Evolutionary conservation across 2,113 vertebrate species (phyloP).

Genomic region (Platichthys flesus): DNA sequence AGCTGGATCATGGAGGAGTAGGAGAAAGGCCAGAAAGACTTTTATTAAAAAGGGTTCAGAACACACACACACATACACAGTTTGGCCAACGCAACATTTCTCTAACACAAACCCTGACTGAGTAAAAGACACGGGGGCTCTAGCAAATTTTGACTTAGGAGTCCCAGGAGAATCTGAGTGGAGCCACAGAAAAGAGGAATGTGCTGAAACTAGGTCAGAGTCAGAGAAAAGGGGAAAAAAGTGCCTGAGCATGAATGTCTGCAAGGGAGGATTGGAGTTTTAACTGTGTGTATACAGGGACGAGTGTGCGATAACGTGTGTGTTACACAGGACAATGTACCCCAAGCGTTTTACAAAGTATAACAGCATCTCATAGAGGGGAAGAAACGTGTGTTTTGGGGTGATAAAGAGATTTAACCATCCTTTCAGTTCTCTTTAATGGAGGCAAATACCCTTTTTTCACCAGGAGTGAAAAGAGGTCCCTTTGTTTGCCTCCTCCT

Average conservation of each 20-base stretch:
- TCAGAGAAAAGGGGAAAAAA: constrained; percentile 38
- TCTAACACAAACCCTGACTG: constrained; percentile 18
- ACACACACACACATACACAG: constrained; percentile 36
- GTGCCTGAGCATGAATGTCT: constrained; percentile 47
- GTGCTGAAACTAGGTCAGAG: constrained; percentile 76
- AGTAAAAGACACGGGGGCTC: constrained; percentile 27
- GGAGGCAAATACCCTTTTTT: constrained; percentile 26
- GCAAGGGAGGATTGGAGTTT: constrained; percentile 49
- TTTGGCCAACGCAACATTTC: neutral
- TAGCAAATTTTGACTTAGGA: constrained; percentile 46
- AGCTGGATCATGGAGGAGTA: constrained; percentile 57
- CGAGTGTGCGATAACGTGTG: constrained; percentile 20
- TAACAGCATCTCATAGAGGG: constrained; percentile 30
- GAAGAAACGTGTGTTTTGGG: constrained; percentile 33
- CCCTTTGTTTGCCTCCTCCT: constrained; percentile 2
- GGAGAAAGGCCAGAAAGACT: constrained; percentile 38
- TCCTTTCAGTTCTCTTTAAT: constrained; percentile 23
- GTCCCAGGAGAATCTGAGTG: constrained; percentile 58
- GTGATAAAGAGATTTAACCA: constrained; percentile 48
- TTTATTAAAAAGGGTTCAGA: constrained; percentile 37
- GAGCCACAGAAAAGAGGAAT: constrained; percentile 73
- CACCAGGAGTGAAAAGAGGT: constrained; percentile 30
- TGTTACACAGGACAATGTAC: constrained; percentile 28
- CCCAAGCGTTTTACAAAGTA: constrained; percentile 21
- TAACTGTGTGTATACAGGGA: constrained; percentile 32